Percentiles rank a stretch among this genome's conserved stretches.
These are phyloP conservation scores for Rhagonycha lutea DNA, from an alignment of 2,888 invertebrate genomes.

Conservation along the genomic window DNA sequence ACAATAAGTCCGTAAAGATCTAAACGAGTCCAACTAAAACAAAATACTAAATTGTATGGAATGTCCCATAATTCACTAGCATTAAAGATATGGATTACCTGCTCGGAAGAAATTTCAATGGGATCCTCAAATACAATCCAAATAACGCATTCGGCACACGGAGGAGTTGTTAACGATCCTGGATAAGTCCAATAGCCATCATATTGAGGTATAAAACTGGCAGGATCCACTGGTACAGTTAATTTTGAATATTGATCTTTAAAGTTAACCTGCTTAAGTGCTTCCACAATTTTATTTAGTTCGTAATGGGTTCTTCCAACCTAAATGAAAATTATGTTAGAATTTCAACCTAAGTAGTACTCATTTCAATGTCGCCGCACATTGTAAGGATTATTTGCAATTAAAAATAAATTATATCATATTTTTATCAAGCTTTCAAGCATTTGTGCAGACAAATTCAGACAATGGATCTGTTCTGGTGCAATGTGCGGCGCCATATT, in stretches of 20 bases:
- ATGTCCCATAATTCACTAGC: too few relatives aligned
- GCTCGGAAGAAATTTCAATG: slow-evolving; percentile 83
- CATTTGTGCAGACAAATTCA: too few relatives aligned
- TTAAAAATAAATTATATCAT: too few relatives aligned
- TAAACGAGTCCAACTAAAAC: slow-evolving; percentile 67
- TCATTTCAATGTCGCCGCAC: too few relatives aligned
- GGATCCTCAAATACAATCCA: slow-evolving; percentile 93
- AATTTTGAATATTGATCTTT: slow-evolving; percentile 63
- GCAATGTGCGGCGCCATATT: too few relatives aligned
- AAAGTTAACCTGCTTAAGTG: slow-evolving; percentile 75
- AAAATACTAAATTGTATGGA: not conserved
- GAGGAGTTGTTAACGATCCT: slow-evolving; percentile 91
- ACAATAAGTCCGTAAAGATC: slow-evolving; percentile 73
- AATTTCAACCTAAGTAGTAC: slow-evolving; percentile 2
- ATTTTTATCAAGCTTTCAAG: too few relatives aligned
- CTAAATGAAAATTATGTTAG: slow-evolving; percentile 52
- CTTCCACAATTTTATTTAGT: slow-evolving; percentile 77
- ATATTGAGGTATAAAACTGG: slow-evolving; percentile 70
- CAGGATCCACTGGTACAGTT: slow-evolving; percentile 51
- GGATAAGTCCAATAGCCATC: slow-evolving; percentile 90
- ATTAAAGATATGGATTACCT: slow-evolving; percentile 63
- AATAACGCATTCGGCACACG: slow-evolving; percentile 89
- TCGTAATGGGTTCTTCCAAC: slow-evolving; percentile 77
- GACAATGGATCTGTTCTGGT: too few relatives aligned
- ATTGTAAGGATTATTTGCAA: too few relatives aligned